phyloP scores from a whole-genome alignment of 2,888 invertebrate genomes.

The Trichogramma evanescens region DNA sequence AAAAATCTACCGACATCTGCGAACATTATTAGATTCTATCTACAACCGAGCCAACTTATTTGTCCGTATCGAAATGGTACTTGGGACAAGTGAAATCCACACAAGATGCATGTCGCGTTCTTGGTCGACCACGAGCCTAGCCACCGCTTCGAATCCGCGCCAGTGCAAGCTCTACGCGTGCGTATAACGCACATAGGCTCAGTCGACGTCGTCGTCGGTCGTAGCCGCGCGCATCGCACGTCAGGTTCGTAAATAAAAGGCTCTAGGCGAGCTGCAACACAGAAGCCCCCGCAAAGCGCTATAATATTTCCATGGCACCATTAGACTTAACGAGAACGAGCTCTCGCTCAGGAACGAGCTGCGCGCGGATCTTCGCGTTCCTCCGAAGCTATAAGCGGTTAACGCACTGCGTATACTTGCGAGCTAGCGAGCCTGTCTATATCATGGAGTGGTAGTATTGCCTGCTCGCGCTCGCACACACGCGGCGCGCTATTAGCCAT shows the following conservation, averaged over 20 bases:
- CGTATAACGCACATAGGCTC: not conserved
- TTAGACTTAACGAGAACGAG: constrained; percentile 39
- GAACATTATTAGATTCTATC: no score
- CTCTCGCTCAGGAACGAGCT: constrained; percentile 18
- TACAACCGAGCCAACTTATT: no score
- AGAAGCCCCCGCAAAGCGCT: constrained; percentile 29
- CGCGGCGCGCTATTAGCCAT: no score
- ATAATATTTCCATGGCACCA: constrained; percentile 38
- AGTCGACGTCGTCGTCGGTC: constrained; percentile 1
- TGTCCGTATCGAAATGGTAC: no score
- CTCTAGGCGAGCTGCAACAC: not conserved
- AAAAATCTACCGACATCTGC: no score
- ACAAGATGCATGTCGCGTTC: no score
- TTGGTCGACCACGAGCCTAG: constrained; percentile 24
- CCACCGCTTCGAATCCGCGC: constrained; percentile 8
- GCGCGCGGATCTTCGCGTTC: constrained; percentile 6
- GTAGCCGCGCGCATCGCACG: constrained; percentile 30
- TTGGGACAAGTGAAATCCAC: no score
- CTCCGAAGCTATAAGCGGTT: constrained; percentile 25
- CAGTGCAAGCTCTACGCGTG: not conserved
- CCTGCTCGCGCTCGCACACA: no score
- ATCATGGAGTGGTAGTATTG: no score
- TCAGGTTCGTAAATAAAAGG: constrained; percentile 35
- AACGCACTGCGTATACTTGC: constrained; percentile 29
- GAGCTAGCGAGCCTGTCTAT: not conserved